Evolutionary conservation across 2,113 vertebrate genomes (phyloP).

Genomic region (Climacteris rufus): DNA sequence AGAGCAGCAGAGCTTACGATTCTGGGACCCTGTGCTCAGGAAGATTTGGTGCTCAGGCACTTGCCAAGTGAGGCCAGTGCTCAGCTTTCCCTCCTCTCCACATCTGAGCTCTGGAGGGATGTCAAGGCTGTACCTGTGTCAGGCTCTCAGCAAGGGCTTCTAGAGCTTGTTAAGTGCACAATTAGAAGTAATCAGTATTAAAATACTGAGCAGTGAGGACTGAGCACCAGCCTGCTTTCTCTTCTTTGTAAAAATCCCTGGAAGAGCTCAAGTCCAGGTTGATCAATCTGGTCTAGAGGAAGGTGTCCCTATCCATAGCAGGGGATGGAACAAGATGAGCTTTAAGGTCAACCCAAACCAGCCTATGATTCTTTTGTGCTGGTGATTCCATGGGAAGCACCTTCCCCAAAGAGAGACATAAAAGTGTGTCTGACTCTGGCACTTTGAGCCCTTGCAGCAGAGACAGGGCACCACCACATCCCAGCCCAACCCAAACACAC

Average conservation of each 20-base stretch:
- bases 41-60: background rate
- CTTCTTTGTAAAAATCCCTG: background rate
- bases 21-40: rapidly evolving
- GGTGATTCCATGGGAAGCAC: background rate
- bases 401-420: background rate
- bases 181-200: background rate
- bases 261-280: background rate
- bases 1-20: background rate
- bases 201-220: background rate
- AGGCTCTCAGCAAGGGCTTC: background rate
- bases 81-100: background rate
- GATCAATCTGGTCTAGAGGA: background rate
- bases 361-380: background rate
- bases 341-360: background rate
- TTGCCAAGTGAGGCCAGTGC: background rate
- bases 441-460: background rate
- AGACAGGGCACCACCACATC: background rate
- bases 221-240: rapidly evolving
- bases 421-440: rapidly evolving
- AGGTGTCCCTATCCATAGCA: background rate
- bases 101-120: background rate
- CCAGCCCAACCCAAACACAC: background rate
- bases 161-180: background rate
- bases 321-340: background rate
- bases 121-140: rapidly evolving